phyloP scores from a whole-genome alignment of 2,888 invertebrate species.

The Entomobrya proxima region DNA sequence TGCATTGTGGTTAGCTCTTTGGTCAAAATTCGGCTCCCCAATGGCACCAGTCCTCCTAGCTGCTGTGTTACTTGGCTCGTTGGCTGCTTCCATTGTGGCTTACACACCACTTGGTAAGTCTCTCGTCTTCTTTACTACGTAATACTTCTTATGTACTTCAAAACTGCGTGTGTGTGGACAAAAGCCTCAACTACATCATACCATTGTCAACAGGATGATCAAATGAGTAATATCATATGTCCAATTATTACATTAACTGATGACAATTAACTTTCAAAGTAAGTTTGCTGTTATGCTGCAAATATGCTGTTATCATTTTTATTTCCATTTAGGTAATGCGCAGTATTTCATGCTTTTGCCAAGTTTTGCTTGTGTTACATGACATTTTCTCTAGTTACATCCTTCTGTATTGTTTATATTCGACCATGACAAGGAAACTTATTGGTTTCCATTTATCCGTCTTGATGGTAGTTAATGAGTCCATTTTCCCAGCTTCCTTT shows the following conservation, averaged over 20 bases:
- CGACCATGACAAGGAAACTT: conserved; percentile 29
- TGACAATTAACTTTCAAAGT: background rate
- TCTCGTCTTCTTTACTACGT: background rate
- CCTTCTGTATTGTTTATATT: too few species aligned
- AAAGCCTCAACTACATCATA: conserved; percentile 19
- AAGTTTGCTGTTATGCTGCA: background rate
- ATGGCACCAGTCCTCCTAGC: conserved; percentile 81
- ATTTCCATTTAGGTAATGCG: too few species aligned
- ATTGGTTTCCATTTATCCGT: background rate
- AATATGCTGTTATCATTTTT: background rate
- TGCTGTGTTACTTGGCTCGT: conserved; percentile 82
- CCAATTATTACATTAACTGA: background rate
- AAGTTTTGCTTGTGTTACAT: background rate
- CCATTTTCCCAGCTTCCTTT: conserved; percentile 17
- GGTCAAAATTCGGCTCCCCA: conserved; percentile 83
- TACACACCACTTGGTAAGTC: conserved; percentile 82
- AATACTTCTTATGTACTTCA: background rate
- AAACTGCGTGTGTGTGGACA: too few species aligned
- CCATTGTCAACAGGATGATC: conserved; percentile 1
- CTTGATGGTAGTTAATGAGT: conserved; percentile 21
- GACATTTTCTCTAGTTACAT: too few species aligned
- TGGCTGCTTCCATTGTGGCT: conserved; percentile 81
- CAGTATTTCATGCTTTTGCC: background rate
- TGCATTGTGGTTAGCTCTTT: conserved; percentile 81
- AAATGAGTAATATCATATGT: background rate